Conservation (phyloP, 1,140 invertebrate genomes). For the Drosophila biarmipes region DNA sequence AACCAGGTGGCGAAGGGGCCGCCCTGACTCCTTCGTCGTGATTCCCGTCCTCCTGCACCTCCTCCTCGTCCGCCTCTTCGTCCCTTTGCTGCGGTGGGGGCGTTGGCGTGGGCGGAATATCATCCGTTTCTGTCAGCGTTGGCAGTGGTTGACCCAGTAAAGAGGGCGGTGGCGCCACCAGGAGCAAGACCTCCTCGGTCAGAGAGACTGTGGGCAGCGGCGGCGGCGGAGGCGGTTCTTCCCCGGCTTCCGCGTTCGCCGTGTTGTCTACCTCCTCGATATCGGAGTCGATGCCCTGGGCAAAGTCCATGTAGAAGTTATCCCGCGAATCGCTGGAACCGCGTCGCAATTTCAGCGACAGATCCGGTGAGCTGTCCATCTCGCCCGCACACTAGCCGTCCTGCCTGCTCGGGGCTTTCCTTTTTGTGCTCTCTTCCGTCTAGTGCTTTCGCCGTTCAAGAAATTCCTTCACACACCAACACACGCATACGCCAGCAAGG, state of each 20-base stretch:
- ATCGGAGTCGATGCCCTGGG: slow-evolving; percentile 93
- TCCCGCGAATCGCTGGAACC: slow-evolving; percentile 93
- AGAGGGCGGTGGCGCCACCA: slow-evolving; percentile 60
- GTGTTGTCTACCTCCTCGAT: slow-evolving; percentile 92
- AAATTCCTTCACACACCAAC: slow-evolving; percentile 18
- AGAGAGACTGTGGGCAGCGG: slow-evolving; percentile 54
- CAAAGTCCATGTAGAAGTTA: slow-evolving; percentile 95
- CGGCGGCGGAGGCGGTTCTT: slow-evolving; percentile 43
- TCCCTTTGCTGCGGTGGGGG: slow-evolving; percentile 67
- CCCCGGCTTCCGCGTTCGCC: slow-evolving; percentile 34
- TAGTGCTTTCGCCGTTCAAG: neutral
- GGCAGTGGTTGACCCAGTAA: slow-evolving; percentile 66
- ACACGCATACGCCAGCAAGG: slow-evolving; percentile 1
- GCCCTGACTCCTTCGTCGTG: slow-evolving; percentile 13
- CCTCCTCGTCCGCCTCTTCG: neutral
- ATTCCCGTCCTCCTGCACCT: neutral
- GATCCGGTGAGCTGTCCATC: slow-evolving; percentile 91
- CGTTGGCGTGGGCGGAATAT: slow-evolving; percentile 79
- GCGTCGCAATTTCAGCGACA: slow-evolving; percentile 91
- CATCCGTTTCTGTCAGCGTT: slow-evolving; percentile 76
- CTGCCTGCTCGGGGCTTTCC: slow-evolving; percentile 5
- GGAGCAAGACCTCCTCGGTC: slow-evolving; percentile 62
- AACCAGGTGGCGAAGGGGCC: slow-evolving; percentile 43
- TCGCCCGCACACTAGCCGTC: slow-evolving; percentile 4
- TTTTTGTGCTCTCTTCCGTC: neutral